Percentiles rank a stretch among this genome's conserved stretches.
phyloP scores from a whole-genome alignment of 2,888 invertebrate genomes.

The Pterostichus madidus region DNA sequence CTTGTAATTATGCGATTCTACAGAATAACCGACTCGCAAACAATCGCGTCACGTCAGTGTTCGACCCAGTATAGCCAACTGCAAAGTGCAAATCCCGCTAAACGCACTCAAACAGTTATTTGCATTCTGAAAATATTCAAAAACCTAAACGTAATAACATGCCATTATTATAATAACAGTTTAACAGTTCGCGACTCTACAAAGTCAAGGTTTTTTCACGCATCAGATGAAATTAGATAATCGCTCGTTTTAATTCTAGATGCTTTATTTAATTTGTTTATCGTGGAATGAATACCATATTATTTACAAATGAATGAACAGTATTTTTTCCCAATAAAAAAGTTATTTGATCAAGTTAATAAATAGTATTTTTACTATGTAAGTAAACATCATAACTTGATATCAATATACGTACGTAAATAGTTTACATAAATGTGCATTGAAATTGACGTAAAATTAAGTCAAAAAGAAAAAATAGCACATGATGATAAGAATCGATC shows the following conservation, averaged over 20 bases:
- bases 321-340: background rate
- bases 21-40: slow-evolving; percentile 3
- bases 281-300: background rate
- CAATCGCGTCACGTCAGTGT: background rate
- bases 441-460: too few relatives aligned
- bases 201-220: slow-evolving; percentile 40
- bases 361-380: background rate
- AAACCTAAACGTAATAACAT: slow-evolving; percentile 9
- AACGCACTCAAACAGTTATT: slow-evolving; percentile 16
- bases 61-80: too few relatives aligned
- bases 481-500: too few relatives aligned
- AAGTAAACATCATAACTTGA: too few relatives aligned
- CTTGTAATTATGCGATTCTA: slow-evolving; percentile 5
- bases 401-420: too few relatives aligned
- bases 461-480: too few relatives aligned
- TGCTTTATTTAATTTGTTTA: slow-evolving; percentile 13
- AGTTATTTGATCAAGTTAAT: background rate
- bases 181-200: background rate
- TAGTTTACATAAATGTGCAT: too few relatives aligned
- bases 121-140: slow-evolving; percentile 23
- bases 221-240: slow-evolving; percentile 38
- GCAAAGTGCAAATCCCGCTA: background rate
- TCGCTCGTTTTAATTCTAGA: slow-evolving; percentile 18
- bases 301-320: background rate
- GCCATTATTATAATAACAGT: slow-evolving; percentile 47